Evolutionary conservation across 2,888 invertebrate genomes (phyloP), one percentile per base, ranked within the genome.

Genomic region (Temnothorax unifasciatus): DNA sequence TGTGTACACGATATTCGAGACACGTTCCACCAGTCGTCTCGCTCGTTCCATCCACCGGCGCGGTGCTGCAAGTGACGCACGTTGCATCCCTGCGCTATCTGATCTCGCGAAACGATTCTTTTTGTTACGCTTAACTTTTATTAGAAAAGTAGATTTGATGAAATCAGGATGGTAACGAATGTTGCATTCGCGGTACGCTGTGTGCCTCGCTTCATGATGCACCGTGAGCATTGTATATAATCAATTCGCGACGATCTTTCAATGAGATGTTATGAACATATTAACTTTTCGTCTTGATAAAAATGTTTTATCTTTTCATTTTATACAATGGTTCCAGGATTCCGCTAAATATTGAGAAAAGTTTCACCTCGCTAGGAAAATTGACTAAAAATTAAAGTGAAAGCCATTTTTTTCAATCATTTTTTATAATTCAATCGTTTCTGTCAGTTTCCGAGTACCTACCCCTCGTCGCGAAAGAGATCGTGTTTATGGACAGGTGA

Each of bases 1-100:
- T 34, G 64, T 25, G 21, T 15, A 44, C 66, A 29, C 18, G 77
- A 79, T 82, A 88, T 88, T 87, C 87, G 82, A 52, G 76, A 83
- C 84, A 84, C 84, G 84, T 83, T 54, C 54, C 63, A 29, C 44
- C n/a, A 18, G 69, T 71, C 63, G 69, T 59, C 79, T 71, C 77
- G 68, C 69, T 83, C 68, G 71, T 85, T 79, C 59, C 76, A 50
- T 25, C 54, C 38, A 61, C 50, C 82, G 57, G 69, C 34, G 61
- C 82, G 57, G 69, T 41, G 61, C 47, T 52, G 52, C 41, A 15
- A 79, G 15, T 57, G 34, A 79, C 71, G 75, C 75, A 47, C 63
- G 54, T 29, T 77, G 71, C 64, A 44, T 66, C 64, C 41, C 41
- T 11, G 57, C 57, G 18, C 41, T 71, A 71, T 77, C 71, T 47